Evolutionary conservation across 1,140 invertebrate species (phyloP).

Genomic region (Oscheius sp.): DNA sequence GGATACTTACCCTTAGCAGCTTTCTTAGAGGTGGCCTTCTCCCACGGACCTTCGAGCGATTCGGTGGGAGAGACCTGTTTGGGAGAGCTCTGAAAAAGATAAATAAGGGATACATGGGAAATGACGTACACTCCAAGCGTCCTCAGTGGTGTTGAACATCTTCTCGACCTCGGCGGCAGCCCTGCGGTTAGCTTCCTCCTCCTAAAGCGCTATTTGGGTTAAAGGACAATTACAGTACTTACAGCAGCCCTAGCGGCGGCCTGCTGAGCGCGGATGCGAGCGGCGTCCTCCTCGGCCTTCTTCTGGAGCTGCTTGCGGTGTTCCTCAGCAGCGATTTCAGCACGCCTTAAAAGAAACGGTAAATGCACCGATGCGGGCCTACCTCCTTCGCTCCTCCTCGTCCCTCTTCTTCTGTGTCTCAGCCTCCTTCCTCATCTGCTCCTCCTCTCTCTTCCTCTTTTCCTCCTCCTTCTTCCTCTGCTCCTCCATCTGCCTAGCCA

Average conservation of each 20-base stretch:
- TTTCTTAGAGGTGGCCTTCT: neutral
- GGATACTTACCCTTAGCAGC: too few species aligned
- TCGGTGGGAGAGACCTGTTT: neutral
- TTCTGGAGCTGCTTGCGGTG: neutral
- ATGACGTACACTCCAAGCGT: neutral
- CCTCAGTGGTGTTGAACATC: neutral
- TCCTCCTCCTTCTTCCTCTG: neutral
- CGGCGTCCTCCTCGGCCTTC: neutral
- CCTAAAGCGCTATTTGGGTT: too few species aligned
- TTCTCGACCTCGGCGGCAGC: neutral
- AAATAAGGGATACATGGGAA: too few species aligned
- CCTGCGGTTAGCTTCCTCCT: neutral
- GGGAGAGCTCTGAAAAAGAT: neutral
- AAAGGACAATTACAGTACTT: too few species aligned
- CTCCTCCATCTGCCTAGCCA: neutral
- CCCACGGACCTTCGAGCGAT: neutral
- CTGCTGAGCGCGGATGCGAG: neutral
- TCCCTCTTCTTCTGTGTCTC: neutral
- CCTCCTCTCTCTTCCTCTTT: constrained; percentile 12
- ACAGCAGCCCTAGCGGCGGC: neutral
- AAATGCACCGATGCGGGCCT: neutral
- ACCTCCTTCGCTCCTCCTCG: neutral
- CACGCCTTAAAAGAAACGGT: neutral
- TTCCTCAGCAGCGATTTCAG: neutral
- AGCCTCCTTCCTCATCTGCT: neutral